Conservation (phyloP, 64 coral and sea anemone species). For the Cladopsammia gracilis region DNA sequence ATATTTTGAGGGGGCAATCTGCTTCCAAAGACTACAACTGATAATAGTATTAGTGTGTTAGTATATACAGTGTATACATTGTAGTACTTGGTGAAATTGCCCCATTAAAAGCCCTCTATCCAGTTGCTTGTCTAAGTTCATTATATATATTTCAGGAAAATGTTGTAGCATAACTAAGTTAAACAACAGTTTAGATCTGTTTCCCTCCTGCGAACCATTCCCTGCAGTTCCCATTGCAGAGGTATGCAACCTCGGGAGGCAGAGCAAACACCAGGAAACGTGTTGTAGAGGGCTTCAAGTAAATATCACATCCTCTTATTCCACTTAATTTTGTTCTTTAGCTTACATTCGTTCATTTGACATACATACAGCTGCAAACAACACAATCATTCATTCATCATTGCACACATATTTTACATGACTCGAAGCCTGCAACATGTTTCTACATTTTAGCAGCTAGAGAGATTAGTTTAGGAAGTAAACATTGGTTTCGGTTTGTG, state of each 20-base stretch:
- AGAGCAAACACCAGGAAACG: constrained; percentile 54
- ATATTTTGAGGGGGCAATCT: too few relatives aligned
- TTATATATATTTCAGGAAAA: too few relatives aligned
- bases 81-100: too few relatives aligned
- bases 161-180: too few relatives aligned
- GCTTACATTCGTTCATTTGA: constrained; percentile 18
- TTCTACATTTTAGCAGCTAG: neutral
- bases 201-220: constrained; percentile 84
- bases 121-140: too few relatives aligned
- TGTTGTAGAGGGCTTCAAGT: constrained; percentile 32
- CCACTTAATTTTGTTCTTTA: neutral
- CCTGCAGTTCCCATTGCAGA: constrained; percentile 68
- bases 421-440: constrained; percentile 6
- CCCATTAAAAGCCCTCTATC: too few relatives aligned
- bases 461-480: too few relatives aligned
- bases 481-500: too few relatives aligned
- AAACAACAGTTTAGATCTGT: neutral
- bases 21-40: too few relatives aligned
- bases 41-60: too few relatives aligned
- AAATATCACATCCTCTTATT: neutral
- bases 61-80: too few relatives aligned
- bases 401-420: neutral
- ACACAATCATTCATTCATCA: constrained; percentile 22
- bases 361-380: constrained; percentile 9
- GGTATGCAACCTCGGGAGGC: constrained; percentile 85